These are phyloP conservation scores for Plodia interpunctella DNA, from an alignment of 1,140 invertebrate species.

Conservation along the genomic window DNA sequence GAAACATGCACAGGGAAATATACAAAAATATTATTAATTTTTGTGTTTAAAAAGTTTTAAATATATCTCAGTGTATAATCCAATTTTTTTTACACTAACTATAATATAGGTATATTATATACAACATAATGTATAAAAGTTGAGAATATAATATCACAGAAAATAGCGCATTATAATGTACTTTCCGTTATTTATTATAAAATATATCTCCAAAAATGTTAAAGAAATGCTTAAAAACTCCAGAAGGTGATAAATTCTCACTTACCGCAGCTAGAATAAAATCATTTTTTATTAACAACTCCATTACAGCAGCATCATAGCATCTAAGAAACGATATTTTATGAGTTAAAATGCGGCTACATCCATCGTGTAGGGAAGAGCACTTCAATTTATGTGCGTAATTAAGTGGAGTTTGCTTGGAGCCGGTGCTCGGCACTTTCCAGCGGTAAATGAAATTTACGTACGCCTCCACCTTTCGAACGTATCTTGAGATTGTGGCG, in stretches of 20 bases:
- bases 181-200: too few species aligned
- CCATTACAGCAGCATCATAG: constrained; percentile 11
- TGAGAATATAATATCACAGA: too few species aligned
- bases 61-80: too few species aligned
- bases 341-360: constrained; percentile 57
- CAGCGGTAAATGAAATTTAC: constrained; percentile 75
- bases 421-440: constrained; percentile 67
- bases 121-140: too few species aligned
- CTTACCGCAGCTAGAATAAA: background rate
- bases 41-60: too few species aligned
- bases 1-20: too few species aligned
- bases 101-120: too few species aligned
- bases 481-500: constrained; percentile 38
- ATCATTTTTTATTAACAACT: constrained; percentile 9
- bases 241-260: background rate
- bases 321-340: constrained; percentile 45
- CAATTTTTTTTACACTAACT: too few species aligned
- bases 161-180: too few species aligned
- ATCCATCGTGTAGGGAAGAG: constrained; percentile 64
- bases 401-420: constrained; percentile 73
- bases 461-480: constrained; percentile 66
- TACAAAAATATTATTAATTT: too few species aligned
- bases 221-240: background rate
- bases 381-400: constrained; percentile 75
- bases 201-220: too few species aligned